Base-by-base conservation (phyloP, 2,113 vertebrate genomes). In the Uropsilus gracilis region DNA sequence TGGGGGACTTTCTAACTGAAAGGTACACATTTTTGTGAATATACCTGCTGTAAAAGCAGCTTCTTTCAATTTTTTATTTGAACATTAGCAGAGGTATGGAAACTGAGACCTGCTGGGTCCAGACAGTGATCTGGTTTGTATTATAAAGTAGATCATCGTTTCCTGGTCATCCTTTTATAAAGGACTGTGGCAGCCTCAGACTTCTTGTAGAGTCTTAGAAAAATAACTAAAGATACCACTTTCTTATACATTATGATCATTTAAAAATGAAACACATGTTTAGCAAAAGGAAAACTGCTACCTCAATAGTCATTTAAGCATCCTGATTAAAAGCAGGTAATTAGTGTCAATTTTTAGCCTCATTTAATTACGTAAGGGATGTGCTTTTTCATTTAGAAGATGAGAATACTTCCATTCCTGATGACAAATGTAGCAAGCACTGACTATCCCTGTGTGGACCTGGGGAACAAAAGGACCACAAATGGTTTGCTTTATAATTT, bases 241-340 rank as follows among this genome's bases (percentile, higher is more conserved):
- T 91, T 90, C 63, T 55, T 39, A 9, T 90, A 71, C 12, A 57
- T 76, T 73, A 55, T 46, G 42, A 48, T 94, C 86, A 78, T 59
- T 92, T 87, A 53, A 94, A 71, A 96, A 88, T 8, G 50, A 95
- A 95, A 92, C 86, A 48, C n/a, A 84, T 59, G 28, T 92, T 86
- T 93, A 94, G 44, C 26, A 86, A 89, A 96, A 91, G 66, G 64
- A 96, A 90, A 87, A 64, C 26, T 77, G 55, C 75, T 69, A 89
- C 55, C 72, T 84, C 53, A 87, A 84, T 91, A 91, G 95, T 95
- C 93, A 96, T 57, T 90, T 89, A 91, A 96, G 76, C 37, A 95
- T 95, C 95, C 42, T 89, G 64, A 94, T 96, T 94, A 76, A 95
- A 92, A 87, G 59, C 50, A 91, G 88, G 86, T 94, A 88, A 89